These are phyloP conservation scores for Nothoprocta perdicaria DNA, from an alignment of 2,113 vertebrate species.

Conservation along the genomic window DNA sequence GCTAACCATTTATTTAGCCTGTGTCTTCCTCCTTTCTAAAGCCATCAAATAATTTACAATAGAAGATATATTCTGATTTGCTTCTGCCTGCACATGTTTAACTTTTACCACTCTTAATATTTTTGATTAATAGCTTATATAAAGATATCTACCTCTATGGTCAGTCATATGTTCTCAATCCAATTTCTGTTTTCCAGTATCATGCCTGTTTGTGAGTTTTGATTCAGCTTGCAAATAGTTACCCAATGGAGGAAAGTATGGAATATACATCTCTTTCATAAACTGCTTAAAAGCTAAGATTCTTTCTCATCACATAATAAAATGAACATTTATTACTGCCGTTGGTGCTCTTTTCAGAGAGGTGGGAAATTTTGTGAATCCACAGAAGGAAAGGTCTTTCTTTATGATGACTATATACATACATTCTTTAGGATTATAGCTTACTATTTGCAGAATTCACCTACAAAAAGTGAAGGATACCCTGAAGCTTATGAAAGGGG, in stretches of 20 bases:
- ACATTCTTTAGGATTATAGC: background rate
- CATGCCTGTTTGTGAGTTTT: background rate
- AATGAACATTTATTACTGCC: background rate
- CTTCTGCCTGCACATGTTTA: background rate
- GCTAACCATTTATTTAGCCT: background rate
- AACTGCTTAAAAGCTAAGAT: background rate
- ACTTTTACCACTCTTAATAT: background rate
- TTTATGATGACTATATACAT: background rate
- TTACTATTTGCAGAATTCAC: background rate
- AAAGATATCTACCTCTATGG: background rate
- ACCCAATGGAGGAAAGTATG: background rate
- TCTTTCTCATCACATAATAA: background rate
- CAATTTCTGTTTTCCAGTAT: background rate
- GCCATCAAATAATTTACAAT: background rate
- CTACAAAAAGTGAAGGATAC: background rate
- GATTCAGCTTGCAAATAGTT: background rate
- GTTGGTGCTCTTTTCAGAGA: background rate
- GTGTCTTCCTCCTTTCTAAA: background rate
- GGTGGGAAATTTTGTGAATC: background rate
- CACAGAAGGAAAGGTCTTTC: background rate
- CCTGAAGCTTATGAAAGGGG: background rate
- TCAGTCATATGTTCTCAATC: background rate
- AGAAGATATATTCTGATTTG: background rate
- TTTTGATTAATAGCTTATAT: background rate
- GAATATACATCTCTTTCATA: background rate